Percentiles rank a stretch among this genome's conserved stretches.
Evolutionary conservation across 1,140 invertebrate genomes (phyloP).

Genomic region (Neodiprion pinetum): DNA sequence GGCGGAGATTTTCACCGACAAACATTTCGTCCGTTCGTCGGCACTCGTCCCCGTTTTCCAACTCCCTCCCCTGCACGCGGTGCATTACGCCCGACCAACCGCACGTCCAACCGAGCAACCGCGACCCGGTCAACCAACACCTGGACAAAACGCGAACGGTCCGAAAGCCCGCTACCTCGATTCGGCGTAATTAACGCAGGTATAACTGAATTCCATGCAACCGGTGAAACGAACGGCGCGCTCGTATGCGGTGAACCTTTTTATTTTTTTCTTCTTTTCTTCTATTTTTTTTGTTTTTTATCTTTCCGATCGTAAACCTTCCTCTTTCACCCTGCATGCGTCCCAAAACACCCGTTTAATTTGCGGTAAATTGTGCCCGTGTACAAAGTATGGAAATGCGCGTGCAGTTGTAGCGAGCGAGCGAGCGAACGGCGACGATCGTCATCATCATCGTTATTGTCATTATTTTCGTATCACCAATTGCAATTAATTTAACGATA

Average conservation of each 20-base stretch:
- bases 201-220: neutral
- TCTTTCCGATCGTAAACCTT: too few species aligned
- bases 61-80: neutral
- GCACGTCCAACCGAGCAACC: neutral
- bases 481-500: too few species aligned
- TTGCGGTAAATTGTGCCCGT: too few species aligned
- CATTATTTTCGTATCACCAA: too few species aligned
- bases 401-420: too few species aligned
- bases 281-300: neutral
- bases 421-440: too few species aligned
- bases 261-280: neutral
- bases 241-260: neutral
- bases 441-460: too few species aligned
- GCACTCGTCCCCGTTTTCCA: neutral
- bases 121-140: neutral
- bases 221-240: neutral
- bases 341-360: too few species aligned
- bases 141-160: neutral
- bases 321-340: too few species aligned
- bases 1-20: neutral
- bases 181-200: conserved; percentile 5
- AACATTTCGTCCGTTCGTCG: neutral
- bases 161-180: neutral
- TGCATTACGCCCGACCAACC: neutral
- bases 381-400: too few species aligned